phyloP scores from a whole-genome alignment of 1,140 invertebrate genomes.

The Leptoteleia sp. region DNA sequence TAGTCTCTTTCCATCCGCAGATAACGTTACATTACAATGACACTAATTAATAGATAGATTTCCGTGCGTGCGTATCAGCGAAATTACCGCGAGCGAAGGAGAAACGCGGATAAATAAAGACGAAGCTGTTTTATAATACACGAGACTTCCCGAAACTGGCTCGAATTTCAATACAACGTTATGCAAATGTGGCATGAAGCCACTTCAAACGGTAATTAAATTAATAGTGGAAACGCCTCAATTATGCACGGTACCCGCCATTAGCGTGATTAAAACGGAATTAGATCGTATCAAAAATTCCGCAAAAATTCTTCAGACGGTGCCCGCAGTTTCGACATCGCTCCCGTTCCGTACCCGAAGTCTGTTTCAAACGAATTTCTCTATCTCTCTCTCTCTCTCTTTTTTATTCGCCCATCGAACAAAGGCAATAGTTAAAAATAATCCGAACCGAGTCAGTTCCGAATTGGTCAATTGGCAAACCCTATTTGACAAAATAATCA shows the following conservation, averaged over 20 bases:
- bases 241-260: slow-evolving; percentile 15
- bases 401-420: too few relatives aligned
- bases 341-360: too few relatives aligned
- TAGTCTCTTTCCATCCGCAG: slow-evolving; percentile 53
- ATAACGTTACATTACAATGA: slow-evolving; percentile 60
- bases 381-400: too few relatives aligned
- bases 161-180: slow-evolving; percentile 27
- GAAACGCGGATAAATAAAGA: slow-evolving; percentile 14
- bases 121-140: slow-evolving; percentile 30
- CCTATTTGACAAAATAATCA: too few relatives aligned
- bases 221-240: slow-evolving; percentile 29
- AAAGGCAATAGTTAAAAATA: too few relatives aligned
- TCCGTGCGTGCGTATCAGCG: slow-evolving; percentile 39
- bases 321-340: background rate
- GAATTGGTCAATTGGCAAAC: too few relatives aligned
- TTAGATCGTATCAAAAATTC: slow-evolving; percentile 16
- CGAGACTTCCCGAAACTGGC: background rate
- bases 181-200: slow-evolving; percentile 12
- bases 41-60: slow-evolving; percentile 64
- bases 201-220: slow-evolving; percentile 31
- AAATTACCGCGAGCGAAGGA: slow-evolving; percentile 1
- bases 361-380: too few relatives aligned
- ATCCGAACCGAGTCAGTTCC: too few relatives aligned
- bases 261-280: slow-evolving; percentile 27
- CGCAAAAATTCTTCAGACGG: slow-evolving; percentile 6